phyloP scores from a whole-genome alignment of 2,113 vertebrate species.

The Triplophysa dalaica region DNA sequence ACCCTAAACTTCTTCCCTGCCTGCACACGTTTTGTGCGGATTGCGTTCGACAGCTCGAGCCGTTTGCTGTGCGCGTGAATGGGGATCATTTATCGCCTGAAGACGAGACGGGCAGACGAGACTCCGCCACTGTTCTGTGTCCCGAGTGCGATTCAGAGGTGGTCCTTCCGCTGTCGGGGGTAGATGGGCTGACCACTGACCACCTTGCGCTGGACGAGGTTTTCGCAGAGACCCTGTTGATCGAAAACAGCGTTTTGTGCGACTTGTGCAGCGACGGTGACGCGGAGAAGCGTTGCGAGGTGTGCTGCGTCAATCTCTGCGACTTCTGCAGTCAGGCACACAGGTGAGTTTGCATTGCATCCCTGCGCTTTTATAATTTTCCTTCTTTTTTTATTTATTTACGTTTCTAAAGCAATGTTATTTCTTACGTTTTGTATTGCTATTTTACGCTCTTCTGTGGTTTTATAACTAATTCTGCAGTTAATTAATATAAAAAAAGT shows the following conservation, averaged over 20 bases:
- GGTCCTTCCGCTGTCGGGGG: constrained; percentile 78
- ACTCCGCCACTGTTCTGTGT: constrained; percentile 75
- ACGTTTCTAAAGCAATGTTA: too few relatives aligned
- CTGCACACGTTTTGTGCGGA: constrained; percentile 85
- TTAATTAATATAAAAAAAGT: too few relatives aligned
- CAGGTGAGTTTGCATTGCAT: constrained; percentile 70
- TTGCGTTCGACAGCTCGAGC: constrained; percentile 79
- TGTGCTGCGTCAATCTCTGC: constrained; percentile 83
- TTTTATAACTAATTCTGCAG: too few relatives aligned
- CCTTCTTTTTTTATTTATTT: too few relatives aligned
- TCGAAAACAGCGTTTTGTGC: constrained; percentile 74
- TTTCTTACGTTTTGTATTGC: too few relatives aligned
- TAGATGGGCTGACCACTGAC: constrained; percentile 78
- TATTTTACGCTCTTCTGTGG: too few relatives aligned
- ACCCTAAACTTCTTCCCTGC: constrained; percentile 84
- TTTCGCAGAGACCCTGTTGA: constrained; percentile 75
- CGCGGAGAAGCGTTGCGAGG: constrained; percentile 82
- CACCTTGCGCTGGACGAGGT: constrained; percentile 83
- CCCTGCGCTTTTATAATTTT: too few relatives aligned
- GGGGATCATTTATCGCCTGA: constrained; percentile 49
- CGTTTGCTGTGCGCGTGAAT: constrained; percentile 64
- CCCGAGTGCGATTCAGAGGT: constrained; percentile 86
- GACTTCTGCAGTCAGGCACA: constrained; percentile 91
- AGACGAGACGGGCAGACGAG: constrained; percentile 38
- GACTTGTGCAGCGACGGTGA: constrained; percentile 84